Evolutionary conservation across 2,113 vertebrate species (phyloP), one percentile per base, ranked within the genome.

Genomic region (Dasyurus viverrinus): DNA sequence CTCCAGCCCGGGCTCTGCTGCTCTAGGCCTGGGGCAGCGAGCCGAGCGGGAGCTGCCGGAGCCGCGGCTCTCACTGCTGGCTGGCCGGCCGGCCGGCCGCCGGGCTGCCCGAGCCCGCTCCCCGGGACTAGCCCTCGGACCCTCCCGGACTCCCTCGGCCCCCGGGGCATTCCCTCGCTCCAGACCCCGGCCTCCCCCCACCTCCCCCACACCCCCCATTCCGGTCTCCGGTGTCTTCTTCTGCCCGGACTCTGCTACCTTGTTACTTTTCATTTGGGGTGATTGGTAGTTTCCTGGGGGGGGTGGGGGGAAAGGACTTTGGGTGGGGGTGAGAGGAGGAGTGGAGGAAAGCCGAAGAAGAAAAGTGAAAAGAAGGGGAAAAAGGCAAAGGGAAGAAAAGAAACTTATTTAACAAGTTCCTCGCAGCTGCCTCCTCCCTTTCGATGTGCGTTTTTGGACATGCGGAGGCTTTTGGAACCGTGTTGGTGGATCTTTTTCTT

Each of bases 391-490:
- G 96, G 97, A 98, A 76, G 97, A 97, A 96, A 90, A 98, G 97
- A 99, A 76, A 98, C 98, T 99, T 98, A 99, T 97, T 98, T 98
- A 98, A 98, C 99, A 99, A 99, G 97, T 98, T 98, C 96, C 96
- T 93, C 98, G 96, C 97, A 93, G 96, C 98, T 98, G 98, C 97
- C 95, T 96, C 95, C 98, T 95, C 96, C 98, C 98, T 98, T 99
- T 99, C 98, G 99, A 99, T 99, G 99, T 99, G 99, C 99, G 98
- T 98, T 98, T 98, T 98, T 97, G 98, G 98, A 99, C 99, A 99
- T 99, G 99, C 99, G 99, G 99, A 99, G 99, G 98, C 98, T 99
- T 98, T 99, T 99, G 99, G 99, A 98, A 99, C 99, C 99, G 99
- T 99, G 99, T 98, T 99, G 99, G 99, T 99, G 99, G 99, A 99